phyloP scores from a whole-genome alignment of 2,797 vertebrate species.

The Neostethus bicornis region DNA sequence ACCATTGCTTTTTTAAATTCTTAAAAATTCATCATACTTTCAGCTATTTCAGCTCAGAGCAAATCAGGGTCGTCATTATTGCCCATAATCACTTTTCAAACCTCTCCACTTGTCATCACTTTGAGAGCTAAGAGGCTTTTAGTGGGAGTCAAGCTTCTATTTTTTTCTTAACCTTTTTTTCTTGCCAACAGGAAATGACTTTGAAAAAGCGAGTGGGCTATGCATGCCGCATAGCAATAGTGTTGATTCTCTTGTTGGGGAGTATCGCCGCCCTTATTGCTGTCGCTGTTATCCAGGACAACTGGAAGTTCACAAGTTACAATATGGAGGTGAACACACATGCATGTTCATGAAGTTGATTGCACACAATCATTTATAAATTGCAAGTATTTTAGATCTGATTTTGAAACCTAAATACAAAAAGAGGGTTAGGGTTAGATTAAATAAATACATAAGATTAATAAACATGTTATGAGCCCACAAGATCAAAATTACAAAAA shows the following conservation, averaged over 20 bases:
- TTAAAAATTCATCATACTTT: too few relatives aligned
- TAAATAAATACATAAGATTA: too few relatives aligned
- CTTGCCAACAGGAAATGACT: slow-evolving; percentile 63
- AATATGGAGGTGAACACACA: slow-evolving; percentile 82
- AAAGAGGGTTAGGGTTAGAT: too few relatives aligned
- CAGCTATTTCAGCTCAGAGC: neutral
- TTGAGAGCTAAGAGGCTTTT: slow-evolving; percentile 41
- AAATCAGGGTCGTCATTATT: slow-evolving; percentile 17
- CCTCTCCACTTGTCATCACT: slow-evolving; percentile 13
- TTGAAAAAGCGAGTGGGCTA: slow-evolving; percentile 74
- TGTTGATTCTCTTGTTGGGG: slow-evolving; percentile 82
- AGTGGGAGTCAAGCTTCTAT: slow-evolving; percentile 15
- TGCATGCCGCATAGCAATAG: slow-evolving; percentile 77
- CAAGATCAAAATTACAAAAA: too few relatives aligned
- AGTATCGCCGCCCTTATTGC: slow-evolving; percentile 87
- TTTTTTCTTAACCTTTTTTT: slow-evolving; percentile 6
- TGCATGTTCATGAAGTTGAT: neutral
- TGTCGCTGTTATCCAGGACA: slow-evolving; percentile 86
- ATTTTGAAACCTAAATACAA: too few relatives aligned
- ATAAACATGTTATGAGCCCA: too few relatives aligned
- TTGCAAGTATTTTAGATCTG: too few relatives aligned
- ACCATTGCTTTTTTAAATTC: too few relatives aligned
- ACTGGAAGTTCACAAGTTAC: slow-evolving; percentile 77
- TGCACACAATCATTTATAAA: neutral
- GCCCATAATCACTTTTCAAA: slow-evolving; percentile 30